Base-by-base conservation (phyloP, 1,140 invertebrate genomes). In the Samia ricini region DNA sequence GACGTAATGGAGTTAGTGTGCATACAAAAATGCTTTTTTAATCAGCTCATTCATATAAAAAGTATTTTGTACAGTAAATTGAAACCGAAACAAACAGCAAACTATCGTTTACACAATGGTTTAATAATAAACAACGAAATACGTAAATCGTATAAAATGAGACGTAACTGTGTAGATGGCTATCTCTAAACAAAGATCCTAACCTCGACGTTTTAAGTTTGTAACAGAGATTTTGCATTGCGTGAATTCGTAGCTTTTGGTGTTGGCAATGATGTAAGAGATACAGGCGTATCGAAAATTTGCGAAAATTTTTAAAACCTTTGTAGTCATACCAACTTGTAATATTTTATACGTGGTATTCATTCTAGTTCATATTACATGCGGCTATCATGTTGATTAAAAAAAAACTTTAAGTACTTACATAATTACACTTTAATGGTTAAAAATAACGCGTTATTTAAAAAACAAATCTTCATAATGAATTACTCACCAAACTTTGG, bases 101-200 rank as follows among this genome's bases (percentile, higher is more conserved):
- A 55, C 24, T 23, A 54, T 12, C 33, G 33, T 42, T 42, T 23
- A 54, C 24, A 55, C 52, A 55, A 23, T 24, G 7, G 20, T 24
- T 22, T 24, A 55, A 23, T 5, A 23, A 55, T 55, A 55, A 55
- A 55, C 52, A 55, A 55, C 10, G 50, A 20, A 24, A 15, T 24
- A 24, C 7, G 24, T 23, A 55, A 23, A n/a, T n/a, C 5, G 22
- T 22, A 12, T 4, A n/a, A 2, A 55, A 55, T 12, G 12, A 54
- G 19, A 23, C 22, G 20, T 12, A 23, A 12, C 10, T 24, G 8
- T 42, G 15, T 12, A 21, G 23, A 55, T 24, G 52, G 6, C 52
- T 55, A 55, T 55, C 52, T 22, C 21, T 51, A 24, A 55, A 55
- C n/a, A 55, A 22, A 55, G 22, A 55, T 55, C n/a, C 22, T 55